These are phyloP conservation scores for Periparus ater DNA, from an alignment of 2,797 vertebrate species.

Conservation along the genomic window DNA sequence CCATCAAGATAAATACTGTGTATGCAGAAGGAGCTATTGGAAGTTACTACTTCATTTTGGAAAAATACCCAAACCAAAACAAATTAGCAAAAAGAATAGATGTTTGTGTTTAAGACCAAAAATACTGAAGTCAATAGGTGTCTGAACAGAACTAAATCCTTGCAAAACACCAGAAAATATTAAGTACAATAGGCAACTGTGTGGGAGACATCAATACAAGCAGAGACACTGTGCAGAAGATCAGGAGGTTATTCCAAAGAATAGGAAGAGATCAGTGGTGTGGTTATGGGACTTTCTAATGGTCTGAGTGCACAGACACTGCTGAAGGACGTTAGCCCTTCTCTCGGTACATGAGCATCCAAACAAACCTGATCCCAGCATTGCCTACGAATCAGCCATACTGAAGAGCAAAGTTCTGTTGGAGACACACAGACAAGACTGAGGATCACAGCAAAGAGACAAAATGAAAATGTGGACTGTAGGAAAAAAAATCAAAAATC, in stretches of 20 bases:
- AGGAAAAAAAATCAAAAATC: not conserved
- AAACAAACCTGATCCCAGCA: not conserved
- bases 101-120: not conserved
- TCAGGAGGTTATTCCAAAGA: not conserved
- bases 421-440: not conserved
- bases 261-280: not conserved
- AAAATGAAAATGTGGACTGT: not conserved
- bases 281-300: not conserved
- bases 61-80: not conserved
- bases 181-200: not conserved
- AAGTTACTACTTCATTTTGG: not conserved
- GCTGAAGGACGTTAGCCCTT: not conserved
- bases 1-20: not conserved
- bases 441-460: not conserved
- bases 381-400: not conserved
- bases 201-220: not conserved
- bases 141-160: not conserved
- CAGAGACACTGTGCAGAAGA: not conserved
- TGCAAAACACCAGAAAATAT: not conserved
- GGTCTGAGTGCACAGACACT: fast-evolving
- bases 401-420: not conserved
- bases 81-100: not conserved
- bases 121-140: not conserved
- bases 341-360: not conserved
- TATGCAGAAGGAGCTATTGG: not conserved